These are phyloP conservation scores for Rallus crepitans DNA, from an alignment of 2,797 vertebrate genomes.

Conservation along the genomic window DNA sequence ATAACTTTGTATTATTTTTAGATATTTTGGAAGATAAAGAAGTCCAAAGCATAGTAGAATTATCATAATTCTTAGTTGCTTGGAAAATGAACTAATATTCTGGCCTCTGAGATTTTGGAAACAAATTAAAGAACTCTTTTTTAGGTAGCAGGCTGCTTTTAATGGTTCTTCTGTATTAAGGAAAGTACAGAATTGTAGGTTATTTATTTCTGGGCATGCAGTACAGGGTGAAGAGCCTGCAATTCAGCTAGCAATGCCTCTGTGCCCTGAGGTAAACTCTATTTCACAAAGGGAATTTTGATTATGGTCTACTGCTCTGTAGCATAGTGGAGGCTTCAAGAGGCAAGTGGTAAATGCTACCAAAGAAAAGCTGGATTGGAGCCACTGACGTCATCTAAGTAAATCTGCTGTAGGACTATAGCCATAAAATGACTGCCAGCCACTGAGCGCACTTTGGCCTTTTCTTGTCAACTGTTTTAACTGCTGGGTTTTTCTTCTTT, in stretches of 20 bases:
- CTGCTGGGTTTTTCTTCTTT: background rate
- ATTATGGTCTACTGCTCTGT: constrained; percentile 87
- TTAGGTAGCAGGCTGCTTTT: constrained; percentile 73
- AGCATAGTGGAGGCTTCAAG: constrained; percentile 86
- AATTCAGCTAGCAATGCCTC: constrained; percentile 73
- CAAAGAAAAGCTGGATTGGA: constrained; percentile 90
- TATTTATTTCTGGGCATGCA: constrained; percentile 70
- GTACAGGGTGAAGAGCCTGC: constrained; percentile 67
- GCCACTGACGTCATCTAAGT: constrained; percentile 95
- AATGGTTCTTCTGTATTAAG: constrained; percentile 73
- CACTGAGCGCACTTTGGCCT: constrained; percentile 90
- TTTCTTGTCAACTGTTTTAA: constrained; percentile 83
- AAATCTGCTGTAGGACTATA: constrained; percentile 90
- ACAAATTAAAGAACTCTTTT: constrained; percentile 80
- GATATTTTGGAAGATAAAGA: background rate
- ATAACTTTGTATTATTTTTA: background rate
- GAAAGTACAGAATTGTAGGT: constrained; percentile 74
- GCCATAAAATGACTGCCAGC: constrained; percentile 88
- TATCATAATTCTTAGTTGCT: background rate
- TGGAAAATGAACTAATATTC: constrained; percentile 66
- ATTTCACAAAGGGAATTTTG: constrained; percentile 91
- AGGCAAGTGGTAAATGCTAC: constrained; percentile 89
- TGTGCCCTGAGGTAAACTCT: constrained; percentile 88
- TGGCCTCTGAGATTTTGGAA: constrained; percentile 65
- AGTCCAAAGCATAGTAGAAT: constrained; percentile 6